Percentiles rank a stretch among this genome's conserved stretches.
These are phyloP conservation scores for Strigops habroptila DNA, from an alignment of 2,113 vertebrate species.

Conservation along the genomic window DNA sequence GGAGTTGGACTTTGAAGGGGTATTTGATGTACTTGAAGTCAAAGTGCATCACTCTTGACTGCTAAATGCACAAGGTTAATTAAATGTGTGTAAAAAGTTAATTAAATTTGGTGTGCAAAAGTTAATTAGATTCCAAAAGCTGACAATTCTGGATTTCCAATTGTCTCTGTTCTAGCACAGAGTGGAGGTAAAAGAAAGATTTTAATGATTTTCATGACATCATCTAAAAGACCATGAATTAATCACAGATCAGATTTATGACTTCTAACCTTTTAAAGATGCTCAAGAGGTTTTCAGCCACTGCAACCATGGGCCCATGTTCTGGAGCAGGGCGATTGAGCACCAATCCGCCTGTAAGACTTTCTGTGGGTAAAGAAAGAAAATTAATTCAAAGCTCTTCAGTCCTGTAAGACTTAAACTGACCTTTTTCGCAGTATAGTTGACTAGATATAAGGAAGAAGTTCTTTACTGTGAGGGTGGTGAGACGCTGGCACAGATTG, in stretches of 20 bases:
- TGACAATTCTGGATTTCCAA: not conserved
- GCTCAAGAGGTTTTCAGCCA: not conserved
- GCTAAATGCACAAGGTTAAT: not conserved
- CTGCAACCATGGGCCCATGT: accelerated
- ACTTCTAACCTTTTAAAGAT: not conserved
- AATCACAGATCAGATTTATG: not conserved
- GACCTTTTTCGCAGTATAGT: not conserved
- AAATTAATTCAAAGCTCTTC: not conserved
- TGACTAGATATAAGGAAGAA: not conserved
- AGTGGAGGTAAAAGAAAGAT: not conserved
- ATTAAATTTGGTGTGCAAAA: not conserved
- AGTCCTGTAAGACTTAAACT: not conserved
- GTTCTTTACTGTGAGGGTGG: not conserved
- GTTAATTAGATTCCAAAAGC: not conserved
- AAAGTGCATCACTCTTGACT: not conserved
- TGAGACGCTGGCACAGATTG: not conserved
- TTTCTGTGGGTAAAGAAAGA: not conserved
- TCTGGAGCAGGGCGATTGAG: not conserved
- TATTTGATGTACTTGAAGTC: not conserved
- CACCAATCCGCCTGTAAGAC: not conserved
- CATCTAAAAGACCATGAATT: not conserved
- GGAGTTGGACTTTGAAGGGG: not conserved
- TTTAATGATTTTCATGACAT: not conserved
- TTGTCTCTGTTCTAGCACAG: not conserved
- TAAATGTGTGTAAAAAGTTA: not conserved